phyloP scores from a whole-genome alignment of 2,888 invertebrate species.

The Saturnia pavonia region DNA sequence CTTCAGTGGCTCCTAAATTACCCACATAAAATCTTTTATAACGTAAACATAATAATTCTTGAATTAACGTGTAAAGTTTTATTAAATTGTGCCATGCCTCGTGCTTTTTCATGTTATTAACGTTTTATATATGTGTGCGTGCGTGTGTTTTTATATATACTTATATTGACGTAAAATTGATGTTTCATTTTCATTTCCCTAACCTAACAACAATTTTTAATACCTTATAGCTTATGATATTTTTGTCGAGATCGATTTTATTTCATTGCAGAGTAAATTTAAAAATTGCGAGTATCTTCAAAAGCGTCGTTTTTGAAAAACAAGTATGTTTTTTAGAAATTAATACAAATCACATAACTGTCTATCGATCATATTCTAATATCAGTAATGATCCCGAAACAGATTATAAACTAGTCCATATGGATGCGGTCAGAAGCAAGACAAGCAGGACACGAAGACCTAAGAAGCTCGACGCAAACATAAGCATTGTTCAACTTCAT shows the following conservation, averaged over 20 bases:
- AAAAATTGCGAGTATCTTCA: no score
- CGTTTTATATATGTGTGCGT: not conserved
- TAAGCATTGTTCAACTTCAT: not conserved
- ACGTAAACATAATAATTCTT: slow-evolving; percentile 29
- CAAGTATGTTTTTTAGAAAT: no score
- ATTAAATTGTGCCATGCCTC: slow-evolving; percentile 17
- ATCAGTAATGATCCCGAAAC: no score
- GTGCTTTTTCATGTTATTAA: slow-evolving; percentile 9
- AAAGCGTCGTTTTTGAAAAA: no score
- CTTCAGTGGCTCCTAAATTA: slow-evolving; percentile 28
- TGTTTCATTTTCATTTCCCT: not conserved
- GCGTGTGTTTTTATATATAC: no score
- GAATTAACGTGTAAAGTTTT: slow-evolving; percentile 20
- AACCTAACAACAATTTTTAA: not conserved
- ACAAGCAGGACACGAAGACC: not conserved
- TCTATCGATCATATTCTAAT: no score
- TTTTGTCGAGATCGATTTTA: not conserved
- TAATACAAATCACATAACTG: no score
- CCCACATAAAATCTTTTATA: slow-evolving; percentile 34
- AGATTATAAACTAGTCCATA: not conserved
- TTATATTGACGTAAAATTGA: not conserved
- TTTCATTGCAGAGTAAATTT: no score
- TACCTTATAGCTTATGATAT: not conserved
- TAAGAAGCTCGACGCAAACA: not conserved
- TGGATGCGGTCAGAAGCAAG: not conserved